Base-by-base conservation (phyloP, 1,140 invertebrate species). In the Marisa cornuarietis region DNA sequence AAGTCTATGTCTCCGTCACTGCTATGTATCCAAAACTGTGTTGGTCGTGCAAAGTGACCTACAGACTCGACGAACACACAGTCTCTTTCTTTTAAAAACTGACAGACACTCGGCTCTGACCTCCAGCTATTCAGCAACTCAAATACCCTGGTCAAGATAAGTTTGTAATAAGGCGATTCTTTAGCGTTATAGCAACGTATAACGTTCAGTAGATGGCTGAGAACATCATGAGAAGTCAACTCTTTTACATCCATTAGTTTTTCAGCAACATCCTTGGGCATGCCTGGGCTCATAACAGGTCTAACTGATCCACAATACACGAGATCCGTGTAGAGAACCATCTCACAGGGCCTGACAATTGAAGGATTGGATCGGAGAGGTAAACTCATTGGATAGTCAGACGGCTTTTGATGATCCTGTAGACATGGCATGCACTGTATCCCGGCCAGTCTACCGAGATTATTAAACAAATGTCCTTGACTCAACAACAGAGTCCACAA, bases 1-100 rank as follows among this genome's bases (percentile, higher is more conserved):
- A 85, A 62, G 62, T 78, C n/a, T 54, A 81, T 66, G 65, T 74
- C 83, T 26, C 26, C 31, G 10, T n/a, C 26, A 18, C 26, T 24
- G 22, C 52, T 24, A 11, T 76, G 42, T 51, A 79, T 73, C 58
- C 71, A 79, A 26, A 84, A 71, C 58, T 62, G 31, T 31, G 75
- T 31, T 51, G 80, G 58, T 20, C 20, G 0, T 18, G 14, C 76
- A 77, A 77, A 77, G 9, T 7, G 20, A 14, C 24, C 63, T 69
- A 49, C 63, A 22, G 76, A 77, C 31, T 77, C 76, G 11, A 24
- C 63, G 0, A 77, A 63, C 31, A 77, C 51, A 24, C 76, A 77
- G 16, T 68, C 65, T 16, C 51, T 63, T 8, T 42, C 4, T 65
- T 77, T 18, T 1, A 77, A 10, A 68, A n/a, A 54, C 13, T 65